phyloP scores from a whole-genome alignment of 2,888 invertebrate genomes.

The Andrena trimmerana region DNA sequence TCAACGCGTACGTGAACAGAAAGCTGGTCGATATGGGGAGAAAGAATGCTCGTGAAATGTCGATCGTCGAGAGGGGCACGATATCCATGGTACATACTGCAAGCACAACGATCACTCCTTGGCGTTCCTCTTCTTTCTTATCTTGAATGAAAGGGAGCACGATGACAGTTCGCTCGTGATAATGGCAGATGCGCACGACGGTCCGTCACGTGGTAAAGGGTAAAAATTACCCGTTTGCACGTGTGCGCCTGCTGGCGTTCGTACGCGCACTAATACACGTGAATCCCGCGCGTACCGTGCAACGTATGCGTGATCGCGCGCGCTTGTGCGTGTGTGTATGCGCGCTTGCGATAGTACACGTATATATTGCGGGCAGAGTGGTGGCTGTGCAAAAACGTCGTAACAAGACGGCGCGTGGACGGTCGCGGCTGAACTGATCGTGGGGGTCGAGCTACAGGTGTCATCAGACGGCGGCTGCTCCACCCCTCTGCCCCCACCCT shows the following conservation, averaged over 20 bases:
- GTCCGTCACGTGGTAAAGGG: slow-evolving; percentile 61
- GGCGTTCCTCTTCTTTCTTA: slow-evolving; percentile 41
- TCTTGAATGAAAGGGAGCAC: slow-evolving; percentile 23
- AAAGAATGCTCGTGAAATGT: slow-evolving; percentile 42
- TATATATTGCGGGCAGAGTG: slow-evolving; percentile 22
- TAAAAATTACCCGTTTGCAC: slow-evolving; percentile 53
- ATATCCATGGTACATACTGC: slow-evolving; percentile 53
- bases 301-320: neutral
- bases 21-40: slow-evolving; percentile 55
- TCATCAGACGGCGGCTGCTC: slow-evolving; percentile 76
- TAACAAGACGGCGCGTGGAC: slow-evolving; percentile 79
- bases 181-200: slow-evolving; percentile 64
- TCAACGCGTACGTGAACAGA: slow-evolving; percentile 61
- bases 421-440: slow-evolving; percentile 83
- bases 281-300: slow-evolving; percentile 25
- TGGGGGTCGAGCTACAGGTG: slow-evolving; percentile 82
- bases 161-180: slow-evolving; percentile 59
- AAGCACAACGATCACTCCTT: slow-evolving; percentile 23
- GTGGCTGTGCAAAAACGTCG: slow-evolving; percentile 75
- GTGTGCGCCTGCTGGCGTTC: slow-evolving; percentile 40
- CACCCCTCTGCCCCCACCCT: slow-evolving; percentile 61
- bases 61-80: slow-evolving; percentile 23
- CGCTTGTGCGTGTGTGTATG: neutral
- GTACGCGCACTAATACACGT: slow-evolving; percentile 26
- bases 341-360: slow-evolving; percentile 8